phyloP scores from a whole-genome alignment of 2,113 vertebrate genomes.

The Bombycilla garrulus region DNA sequence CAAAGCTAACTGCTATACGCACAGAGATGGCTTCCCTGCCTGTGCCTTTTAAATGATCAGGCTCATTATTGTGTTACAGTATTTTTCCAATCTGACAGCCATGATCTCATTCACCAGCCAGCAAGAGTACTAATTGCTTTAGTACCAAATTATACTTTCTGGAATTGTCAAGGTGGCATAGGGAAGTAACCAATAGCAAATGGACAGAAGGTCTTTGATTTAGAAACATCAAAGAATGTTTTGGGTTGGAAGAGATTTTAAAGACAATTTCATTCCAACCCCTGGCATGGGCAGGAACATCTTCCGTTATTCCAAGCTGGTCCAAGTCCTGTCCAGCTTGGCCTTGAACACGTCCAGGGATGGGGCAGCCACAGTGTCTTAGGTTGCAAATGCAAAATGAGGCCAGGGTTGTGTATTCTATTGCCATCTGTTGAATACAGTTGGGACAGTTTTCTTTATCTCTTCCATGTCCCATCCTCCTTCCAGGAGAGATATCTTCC shows the following conservation, averaged over 20 bases:
- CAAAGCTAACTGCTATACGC: not conserved
- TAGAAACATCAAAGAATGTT: not conserved
- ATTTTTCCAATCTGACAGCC: not conserved
- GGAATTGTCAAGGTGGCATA: not conserved
- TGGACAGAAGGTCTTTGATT: not conserved
- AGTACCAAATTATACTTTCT: not conserved
- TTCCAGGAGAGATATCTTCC: no score
- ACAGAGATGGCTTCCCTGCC: not conserved
- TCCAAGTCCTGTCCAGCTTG: not conserved
- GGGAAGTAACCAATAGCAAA: not conserved
- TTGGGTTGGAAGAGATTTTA: not conserved
- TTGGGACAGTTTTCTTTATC: no score
- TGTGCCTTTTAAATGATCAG: not conserved
- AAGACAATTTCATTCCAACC: not conserved
- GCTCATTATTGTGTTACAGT: not conserved
- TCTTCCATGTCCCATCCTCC: no score
- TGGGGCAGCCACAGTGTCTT: not conserved
- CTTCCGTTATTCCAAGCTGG: not conserved
- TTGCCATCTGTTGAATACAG: no score
- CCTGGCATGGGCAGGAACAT: not conserved
- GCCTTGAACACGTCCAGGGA: not conserved
- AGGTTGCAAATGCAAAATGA: no score
- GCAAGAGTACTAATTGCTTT: not conserved
- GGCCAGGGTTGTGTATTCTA: no score
- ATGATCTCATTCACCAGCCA: not conserved